A percentile compares a stretch with the other conserved stretches of the same genome.
phyloP scores from a whole-genome alignment of 2,113 vertebrate genomes.

The Tautogolabrus adspersus region DNA sequence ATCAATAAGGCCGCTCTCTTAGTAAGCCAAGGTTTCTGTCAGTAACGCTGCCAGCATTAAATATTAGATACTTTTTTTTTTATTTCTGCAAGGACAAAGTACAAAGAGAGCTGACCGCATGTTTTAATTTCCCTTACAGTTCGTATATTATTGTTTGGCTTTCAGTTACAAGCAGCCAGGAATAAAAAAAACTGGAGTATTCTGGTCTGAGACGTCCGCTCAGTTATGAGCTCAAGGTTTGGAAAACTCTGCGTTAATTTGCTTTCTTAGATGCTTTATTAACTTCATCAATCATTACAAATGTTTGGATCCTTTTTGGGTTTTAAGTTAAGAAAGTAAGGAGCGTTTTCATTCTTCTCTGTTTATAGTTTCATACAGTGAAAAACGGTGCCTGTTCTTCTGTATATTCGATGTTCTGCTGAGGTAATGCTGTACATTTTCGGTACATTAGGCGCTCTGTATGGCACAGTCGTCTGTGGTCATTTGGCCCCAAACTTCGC shows the following conservation, averaged over 20 bases:
- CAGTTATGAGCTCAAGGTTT: not conserved
- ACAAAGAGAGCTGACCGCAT: not conserved
- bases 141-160: not conserved
- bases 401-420: not conserved
- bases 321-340: not conserved
- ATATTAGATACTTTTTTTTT: not conserved
- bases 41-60: not conserved
- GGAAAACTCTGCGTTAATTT: too few species aligned
- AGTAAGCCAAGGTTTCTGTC: not conserved
- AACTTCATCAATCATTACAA: not conserved
- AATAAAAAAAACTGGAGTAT: not conserved
- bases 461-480: slow-evolving; percentile 4
- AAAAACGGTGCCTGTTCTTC: not conserved
- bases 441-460: not conserved
- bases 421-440: not conserved
- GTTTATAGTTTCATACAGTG: not conserved
- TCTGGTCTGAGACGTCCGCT: not conserved
- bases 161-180: not conserved
- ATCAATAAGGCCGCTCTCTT: not conserved
- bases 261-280: too few species aligned
- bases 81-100: not conserved
- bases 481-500: slow-evolving; percentile 1
- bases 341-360: not conserved
- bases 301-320: not conserved
- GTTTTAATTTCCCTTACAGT: slow-evolving; percentile 19